These are phyloP conservation scores for Engystomops pustulosus DNA, from an alignment of 2,113 vertebrate species.

Conservation along the genomic window DNA sequence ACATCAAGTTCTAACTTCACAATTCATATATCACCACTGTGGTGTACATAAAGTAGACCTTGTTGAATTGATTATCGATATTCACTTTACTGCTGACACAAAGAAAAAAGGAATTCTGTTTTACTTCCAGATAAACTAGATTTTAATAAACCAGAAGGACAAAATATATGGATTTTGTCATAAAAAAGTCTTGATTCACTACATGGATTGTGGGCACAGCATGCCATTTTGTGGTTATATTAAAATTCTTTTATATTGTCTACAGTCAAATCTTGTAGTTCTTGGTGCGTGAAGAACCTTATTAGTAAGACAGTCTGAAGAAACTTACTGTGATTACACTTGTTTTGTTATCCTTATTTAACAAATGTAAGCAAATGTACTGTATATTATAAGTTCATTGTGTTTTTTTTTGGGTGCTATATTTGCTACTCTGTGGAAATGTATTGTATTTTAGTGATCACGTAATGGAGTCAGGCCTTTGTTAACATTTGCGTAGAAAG, in stretches of 20 bases:
- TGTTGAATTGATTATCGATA: conserved; percentile 53
- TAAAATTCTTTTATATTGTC: neutral
- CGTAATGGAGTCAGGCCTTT: too few species aligned
- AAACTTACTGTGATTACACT: neutral
- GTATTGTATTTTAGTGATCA: neutral
- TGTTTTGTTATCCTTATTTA: too few species aligned
- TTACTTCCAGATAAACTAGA: conserved; percentile 35
- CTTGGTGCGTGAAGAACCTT: neutral
- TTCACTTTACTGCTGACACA: conserved; percentile 49
- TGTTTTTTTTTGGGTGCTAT: too few species aligned
- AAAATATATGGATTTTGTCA: conserved; percentile 49
- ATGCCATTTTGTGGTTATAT: neutral
- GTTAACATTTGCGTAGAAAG: too few species aligned
- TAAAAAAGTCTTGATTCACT: conserved; percentile 34
- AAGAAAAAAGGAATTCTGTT: conserved; percentile 40
- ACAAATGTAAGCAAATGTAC: too few species aligned
- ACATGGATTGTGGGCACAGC: neutral
- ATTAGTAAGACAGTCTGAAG: neutral
- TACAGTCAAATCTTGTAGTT: neutral
- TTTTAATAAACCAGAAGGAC: conserved; percentile 47
- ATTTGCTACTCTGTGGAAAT: neutral
- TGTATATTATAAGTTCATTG: too few species aligned
- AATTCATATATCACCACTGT: conserved; percentile 46
- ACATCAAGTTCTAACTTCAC: conserved; percentile 18
- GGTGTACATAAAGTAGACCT: conserved; percentile 32